phyloP scores from a whole-genome alignment of 2,888 invertebrate species.

The Siphlonurus alternatus region DNA sequence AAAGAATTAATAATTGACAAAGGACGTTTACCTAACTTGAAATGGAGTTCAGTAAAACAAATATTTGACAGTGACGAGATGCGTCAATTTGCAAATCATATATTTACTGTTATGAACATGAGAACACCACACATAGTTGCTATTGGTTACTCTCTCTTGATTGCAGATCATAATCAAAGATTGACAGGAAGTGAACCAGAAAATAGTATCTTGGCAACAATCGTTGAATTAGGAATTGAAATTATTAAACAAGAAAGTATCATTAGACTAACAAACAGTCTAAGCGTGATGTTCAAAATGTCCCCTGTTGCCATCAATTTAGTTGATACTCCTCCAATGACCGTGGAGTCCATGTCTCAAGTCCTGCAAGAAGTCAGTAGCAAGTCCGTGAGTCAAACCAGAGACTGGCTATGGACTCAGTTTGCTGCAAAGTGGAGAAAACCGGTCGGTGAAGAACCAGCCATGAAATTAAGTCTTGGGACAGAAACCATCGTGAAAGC shows the following conservation, averaged over 20 bases:
- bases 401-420: neutral
- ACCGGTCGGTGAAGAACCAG: neutral
- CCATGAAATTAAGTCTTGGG: neutral
- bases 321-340: neutral
- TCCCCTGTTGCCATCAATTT: neutral
- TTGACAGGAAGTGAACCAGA: too few species aligned
- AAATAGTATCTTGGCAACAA: neutral
- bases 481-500: neutral
- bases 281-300: neutral
- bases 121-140: too few species aligned
- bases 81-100: too few species aligned
- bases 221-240: neutral
- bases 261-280: neutral
- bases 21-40: too few species aligned
- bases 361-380: neutral
- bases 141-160: too few species aligned
- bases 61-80: too few species aligned
- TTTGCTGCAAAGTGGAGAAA: neutral
- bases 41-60: too few species aligned
- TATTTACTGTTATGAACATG: too few species aligned
- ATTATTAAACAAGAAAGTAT: neutral
- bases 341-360: neutral
- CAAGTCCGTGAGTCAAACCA: neutral
- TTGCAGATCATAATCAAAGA: too few species aligned
- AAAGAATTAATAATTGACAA: too few species aligned